Conservation (phyloP, 1,140 invertebrate species). For the Lordiphosa mommai region DNA sequence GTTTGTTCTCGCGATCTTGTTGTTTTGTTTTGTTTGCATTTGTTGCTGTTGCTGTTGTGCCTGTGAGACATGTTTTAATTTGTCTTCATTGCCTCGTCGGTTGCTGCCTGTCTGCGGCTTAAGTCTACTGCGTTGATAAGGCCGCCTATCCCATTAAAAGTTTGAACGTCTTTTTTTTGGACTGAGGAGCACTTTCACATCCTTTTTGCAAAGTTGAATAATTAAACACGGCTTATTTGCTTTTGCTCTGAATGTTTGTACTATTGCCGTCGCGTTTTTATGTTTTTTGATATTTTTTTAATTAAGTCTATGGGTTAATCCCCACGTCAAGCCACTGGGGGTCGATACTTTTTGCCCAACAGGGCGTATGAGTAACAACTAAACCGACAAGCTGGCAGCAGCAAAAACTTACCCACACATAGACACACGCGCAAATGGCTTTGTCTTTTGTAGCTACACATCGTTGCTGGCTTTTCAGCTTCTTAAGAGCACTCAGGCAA, state of each 20-base stretch:
- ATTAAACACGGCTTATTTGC: conserved; percentile 58
- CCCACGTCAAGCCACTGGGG: conserved; percentile 5
- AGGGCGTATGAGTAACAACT: conserved; percentile 66
- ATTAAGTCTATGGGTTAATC: conserved; percentile 36
- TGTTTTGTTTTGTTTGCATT: conserved; percentile 23
- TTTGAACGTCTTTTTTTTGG: conserved; percentile 48
- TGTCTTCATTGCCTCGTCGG: conserved; percentile 24
- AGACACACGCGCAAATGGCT: conserved; percentile 4
- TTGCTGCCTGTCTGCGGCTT: conserved; percentile 20
- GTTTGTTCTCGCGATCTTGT: conserved; percentile 21
- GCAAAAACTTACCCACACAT: conserved; percentile 9
- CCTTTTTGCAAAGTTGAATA: conserved; percentile 33
- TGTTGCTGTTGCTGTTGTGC: conserved; percentile 22
- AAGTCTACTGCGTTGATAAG: conserved; percentile 41
- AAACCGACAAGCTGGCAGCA: neutral
- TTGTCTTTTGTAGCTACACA: conserved; percentile 18
- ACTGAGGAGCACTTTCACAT: conserved; percentile 14
- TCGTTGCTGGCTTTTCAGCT: conserved; percentile 35
- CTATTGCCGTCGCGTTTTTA: neutral
- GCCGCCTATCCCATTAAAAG: conserved; percentile 64
- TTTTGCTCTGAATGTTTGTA: conserved; percentile 20
- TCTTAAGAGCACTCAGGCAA: conserved; percentile 55
- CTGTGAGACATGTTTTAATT: conserved; percentile 55
- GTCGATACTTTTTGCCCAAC: conserved; percentile 55
- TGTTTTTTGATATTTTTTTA: conserved; percentile 25